Percentiles rank a stretch among this genome's conserved stretches.
These are phyloP conservation scores for Thalassarche chlororhynchos DNA, from an alignment of 2,113 vertebrate genomes.

Conservation along the genomic window DNA sequence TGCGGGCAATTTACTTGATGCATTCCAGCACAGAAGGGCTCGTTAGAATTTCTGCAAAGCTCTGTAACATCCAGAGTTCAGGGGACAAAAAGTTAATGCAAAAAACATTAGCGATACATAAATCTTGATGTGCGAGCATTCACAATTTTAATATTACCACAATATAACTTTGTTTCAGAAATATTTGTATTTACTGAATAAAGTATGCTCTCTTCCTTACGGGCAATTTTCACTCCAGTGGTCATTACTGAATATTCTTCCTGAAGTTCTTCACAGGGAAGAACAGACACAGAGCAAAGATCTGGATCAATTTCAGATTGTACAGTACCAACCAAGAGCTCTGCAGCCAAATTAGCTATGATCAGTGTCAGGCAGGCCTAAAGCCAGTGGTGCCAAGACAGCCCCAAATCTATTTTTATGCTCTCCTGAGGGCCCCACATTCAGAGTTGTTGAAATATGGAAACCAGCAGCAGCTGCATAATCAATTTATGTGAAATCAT, in stretches of 20 bases:
- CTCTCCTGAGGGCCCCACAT: neutral
- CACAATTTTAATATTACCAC: neutral
- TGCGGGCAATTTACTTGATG: neutral
- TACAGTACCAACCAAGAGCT: neutral
- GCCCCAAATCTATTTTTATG: neutral
- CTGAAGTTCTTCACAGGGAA: neutral
- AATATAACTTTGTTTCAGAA: neutral
- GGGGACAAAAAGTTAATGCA: neutral
- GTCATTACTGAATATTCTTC: neutral
- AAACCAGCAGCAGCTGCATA: constrained; percentile 16
- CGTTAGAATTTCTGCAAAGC: neutral
- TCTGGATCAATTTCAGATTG: neutral
- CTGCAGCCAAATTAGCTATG: neutral
- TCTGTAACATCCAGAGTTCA: neutral
- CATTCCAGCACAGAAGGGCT: neutral
- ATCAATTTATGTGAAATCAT: constrained; percentile 8
- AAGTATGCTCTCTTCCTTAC: neutral
- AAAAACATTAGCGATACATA: neutral
- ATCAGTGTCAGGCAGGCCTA: neutral
- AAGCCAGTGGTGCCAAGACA: neutral
- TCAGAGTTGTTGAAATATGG: neutral
- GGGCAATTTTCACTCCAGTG: neutral
- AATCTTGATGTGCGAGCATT: neutral
- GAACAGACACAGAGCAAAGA: neutral
- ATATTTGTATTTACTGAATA: neutral